Evolutionary conservation across 2,888 invertebrate species (phyloP).

Genomic region (Dorcus hopei): DNA sequence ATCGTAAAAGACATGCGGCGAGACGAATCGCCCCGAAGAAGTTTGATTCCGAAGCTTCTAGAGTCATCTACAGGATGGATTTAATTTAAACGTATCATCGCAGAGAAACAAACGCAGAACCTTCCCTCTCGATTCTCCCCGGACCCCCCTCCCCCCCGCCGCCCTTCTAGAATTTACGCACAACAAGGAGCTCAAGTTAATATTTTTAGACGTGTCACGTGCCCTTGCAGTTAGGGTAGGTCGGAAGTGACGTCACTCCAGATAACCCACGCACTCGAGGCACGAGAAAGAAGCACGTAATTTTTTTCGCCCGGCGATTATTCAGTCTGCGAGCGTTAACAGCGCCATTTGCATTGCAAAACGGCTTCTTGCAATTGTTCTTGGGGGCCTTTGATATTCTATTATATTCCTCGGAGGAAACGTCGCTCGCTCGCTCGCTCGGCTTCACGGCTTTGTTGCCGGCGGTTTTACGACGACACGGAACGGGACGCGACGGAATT

Average conservation of each 20-base stretch:
- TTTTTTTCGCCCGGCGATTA: conserved; percentile 7
- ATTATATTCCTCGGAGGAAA: background rate
- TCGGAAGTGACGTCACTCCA: conserved; percentile 28
- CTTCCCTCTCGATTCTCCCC: too few species aligned
- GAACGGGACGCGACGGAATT: background rate
- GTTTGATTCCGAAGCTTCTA: too few species aligned
- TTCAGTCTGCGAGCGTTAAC: conserved; percentile 8
- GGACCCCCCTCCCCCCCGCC: too few species aligned
- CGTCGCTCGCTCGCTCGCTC: too few species aligned
- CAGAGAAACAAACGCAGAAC: too few species aligned
- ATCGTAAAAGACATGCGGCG: too few species aligned
- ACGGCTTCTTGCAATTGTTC: conserved; percentile 9
- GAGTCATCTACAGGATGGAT: too few species aligned
- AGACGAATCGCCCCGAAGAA: too few species aligned
- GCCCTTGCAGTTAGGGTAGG: conserved; percentile 40
- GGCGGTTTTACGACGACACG: background rate
- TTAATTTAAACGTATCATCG: too few species aligned
- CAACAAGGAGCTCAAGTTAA: conserved; percentile 2
- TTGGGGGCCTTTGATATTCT: background rate
- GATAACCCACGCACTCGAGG: conserved; percentile 14
- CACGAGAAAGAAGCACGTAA: background rate
- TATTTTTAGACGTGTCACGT: conserved; percentile 34
- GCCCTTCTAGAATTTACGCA: too few species aligned
- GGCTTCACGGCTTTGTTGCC: background rate
- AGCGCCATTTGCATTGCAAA: conserved; percentile 11